These are phyloP conservation scores for Pollachius pollachius DNA, from an alignment of 2,113 vertebrate species.

Conservation along the genomic window DNA sequence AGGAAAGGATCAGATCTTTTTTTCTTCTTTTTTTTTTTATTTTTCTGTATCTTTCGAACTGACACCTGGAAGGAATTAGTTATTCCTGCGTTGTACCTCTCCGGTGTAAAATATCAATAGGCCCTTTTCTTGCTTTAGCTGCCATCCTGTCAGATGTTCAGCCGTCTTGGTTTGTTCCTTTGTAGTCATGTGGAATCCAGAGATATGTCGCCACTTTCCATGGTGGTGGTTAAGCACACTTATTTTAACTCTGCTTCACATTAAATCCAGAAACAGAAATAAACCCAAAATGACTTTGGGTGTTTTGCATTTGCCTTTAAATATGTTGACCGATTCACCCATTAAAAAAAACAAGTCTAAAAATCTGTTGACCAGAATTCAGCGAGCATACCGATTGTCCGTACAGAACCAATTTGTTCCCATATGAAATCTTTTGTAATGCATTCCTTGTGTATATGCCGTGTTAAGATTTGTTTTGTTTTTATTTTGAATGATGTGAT, in stretches of 20 bases:
- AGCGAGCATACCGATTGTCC: slow-evolving; percentile 24
- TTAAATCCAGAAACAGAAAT: slow-evolving; percentile 31
- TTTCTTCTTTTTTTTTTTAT: no score
- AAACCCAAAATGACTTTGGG: no score
- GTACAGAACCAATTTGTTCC: slow-evolving; percentile 50
- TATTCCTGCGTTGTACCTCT: slow-evolving; percentile 13
- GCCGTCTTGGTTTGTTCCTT: slow-evolving; percentile 8
- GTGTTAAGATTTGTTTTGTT: slow-evolving; percentile 28
- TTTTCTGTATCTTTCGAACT: slow-evolving; percentile 1
- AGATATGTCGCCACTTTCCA: slow-evolving; percentile 44
- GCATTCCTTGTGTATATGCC: slow-evolving; percentile 45
- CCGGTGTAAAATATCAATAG: background rate
- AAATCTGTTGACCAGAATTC: no score
- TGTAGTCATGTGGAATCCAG: slow-evolving; percentile 27
- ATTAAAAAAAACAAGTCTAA: no score
- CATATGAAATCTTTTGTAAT: slow-evolving; percentile 43
- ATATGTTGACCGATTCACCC: no score
- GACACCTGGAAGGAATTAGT: slow-evolving; percentile 27
- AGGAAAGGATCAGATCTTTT: no score
- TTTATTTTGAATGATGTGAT: slow-evolving; percentile 34
- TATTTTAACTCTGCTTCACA: slow-evolving; percentile 40
- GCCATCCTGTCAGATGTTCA: slow-evolving; percentile 29
- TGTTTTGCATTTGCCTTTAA: no score
- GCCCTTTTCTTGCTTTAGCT: slow-evolving; percentile 1
- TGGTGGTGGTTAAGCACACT: slow-evolving; percentile 61